Conservation (phyloP, 1,140 invertebrate genomes). For the Aphelinus certus region DNA sequence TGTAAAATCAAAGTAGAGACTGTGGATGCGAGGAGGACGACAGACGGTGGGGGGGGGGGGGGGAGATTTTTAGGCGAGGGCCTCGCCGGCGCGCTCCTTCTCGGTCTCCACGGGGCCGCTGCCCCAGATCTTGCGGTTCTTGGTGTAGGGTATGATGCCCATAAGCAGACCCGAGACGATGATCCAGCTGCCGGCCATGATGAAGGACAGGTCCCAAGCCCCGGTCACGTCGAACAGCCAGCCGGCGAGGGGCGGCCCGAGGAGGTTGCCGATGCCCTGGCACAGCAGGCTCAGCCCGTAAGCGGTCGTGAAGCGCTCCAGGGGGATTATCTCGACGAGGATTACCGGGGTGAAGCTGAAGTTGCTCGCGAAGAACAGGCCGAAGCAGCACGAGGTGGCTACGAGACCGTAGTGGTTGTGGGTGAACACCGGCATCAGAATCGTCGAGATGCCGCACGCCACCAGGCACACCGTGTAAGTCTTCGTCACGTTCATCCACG, state of each 20-base stretch:
- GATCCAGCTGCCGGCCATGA: constrained; percentile 79
- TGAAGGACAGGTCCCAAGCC: constrained; percentile 79
- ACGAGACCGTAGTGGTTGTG: constrained; percentile 71
- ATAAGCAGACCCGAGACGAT: constrained; percentile 80
- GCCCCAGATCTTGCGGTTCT: constrained; percentile 73
- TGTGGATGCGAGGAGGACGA: too few relatives aligned
- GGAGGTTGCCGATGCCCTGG: constrained; percentile 79
- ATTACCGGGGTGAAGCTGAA: constrained; percentile 90
- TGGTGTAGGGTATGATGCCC: constrained; percentile 73
- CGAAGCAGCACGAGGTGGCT: constrained; percentile 74
- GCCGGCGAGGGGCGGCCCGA: constrained; percentile 75
- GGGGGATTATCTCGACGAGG: constrained; percentile 80
- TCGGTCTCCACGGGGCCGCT: constrained; percentile 72
- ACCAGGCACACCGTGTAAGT: constrained; percentile 82
- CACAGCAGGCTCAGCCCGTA: constrained; percentile 88
- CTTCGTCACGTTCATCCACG: constrained; percentile 85
- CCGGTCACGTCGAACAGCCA: constrained; percentile 76
- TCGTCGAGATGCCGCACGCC: constrained; percentile 77
- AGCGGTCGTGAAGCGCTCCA: constrained; percentile 85
- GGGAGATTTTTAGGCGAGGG: too few relatives aligned
- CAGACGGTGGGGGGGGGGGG: too few relatives aligned
- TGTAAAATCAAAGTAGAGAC: background rate
- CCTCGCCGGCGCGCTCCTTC: constrained; percentile 42
- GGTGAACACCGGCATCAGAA: constrained; percentile 76
- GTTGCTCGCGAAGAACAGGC: constrained; percentile 85